Conservation (phyloP, 2,113 vertebrate genomes). For the Cynopterus brachyotis region DNA sequence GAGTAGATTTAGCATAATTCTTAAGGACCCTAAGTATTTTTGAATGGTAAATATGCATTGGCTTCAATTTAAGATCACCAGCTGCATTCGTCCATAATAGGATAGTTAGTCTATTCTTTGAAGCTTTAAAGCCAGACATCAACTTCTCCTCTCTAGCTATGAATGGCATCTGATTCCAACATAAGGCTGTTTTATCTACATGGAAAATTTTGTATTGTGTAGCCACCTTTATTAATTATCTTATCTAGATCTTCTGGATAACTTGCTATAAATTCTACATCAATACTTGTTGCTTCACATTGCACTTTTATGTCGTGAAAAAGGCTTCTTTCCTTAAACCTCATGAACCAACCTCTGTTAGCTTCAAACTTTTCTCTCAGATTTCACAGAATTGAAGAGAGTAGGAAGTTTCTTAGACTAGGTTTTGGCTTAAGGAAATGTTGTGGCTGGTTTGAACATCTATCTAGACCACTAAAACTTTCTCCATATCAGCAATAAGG, state of each 20-base stretch:
- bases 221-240: too few species aligned
- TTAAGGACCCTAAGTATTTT: background rate
- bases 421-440: background rate
- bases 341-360: background rate
- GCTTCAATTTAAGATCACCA: background rate
- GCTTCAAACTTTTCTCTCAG: background rate
- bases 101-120: background rate
- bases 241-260: background rate
- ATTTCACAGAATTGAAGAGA: background rate
- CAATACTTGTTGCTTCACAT: background rate
- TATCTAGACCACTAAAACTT: background rate
- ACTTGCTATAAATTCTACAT: background rate
- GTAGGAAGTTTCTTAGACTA: background rate
- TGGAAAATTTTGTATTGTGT: too few species aligned
- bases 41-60: background rate
- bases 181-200: too few species aligned
- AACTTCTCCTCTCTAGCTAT: background rate
- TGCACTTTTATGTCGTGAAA: background rate
- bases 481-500: background rate
- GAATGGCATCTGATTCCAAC: too few species aligned
- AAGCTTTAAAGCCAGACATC: background rate
- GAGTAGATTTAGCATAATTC: too few species aligned
- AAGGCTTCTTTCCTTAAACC: too few species aligned
- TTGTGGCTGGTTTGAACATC: background rate
- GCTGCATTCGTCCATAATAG: background rate